Percentiles rank a stretch among this genome's conserved stretches.
These are phyloP conservation scores for Gallinago media DNA, from an alignment of 2,113 vertebrate species.

Conservation along the genomic window DNA sequence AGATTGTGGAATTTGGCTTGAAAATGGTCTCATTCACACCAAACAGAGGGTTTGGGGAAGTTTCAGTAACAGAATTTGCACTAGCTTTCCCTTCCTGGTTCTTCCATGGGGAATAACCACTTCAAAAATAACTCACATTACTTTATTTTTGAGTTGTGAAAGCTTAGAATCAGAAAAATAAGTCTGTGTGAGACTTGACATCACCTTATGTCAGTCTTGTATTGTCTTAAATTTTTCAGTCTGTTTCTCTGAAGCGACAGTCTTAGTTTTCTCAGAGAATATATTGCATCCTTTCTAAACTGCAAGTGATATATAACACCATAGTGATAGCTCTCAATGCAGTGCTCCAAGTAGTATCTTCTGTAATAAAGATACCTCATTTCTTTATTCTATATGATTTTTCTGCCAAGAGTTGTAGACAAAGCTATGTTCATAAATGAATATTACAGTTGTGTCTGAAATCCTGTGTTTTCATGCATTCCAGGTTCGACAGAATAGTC, in stretches of 20 bases:
- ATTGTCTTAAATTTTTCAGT: not conserved
- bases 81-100: not conserved
- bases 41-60: not conserved
- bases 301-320: not conserved
- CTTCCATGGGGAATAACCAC: not conserved
- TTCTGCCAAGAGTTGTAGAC: not conserved
- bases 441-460: not conserved
- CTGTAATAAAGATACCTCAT: not conserved
- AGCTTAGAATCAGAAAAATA: not conserved
- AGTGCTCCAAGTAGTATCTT: not conserved
- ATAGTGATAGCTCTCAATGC: not conserved
- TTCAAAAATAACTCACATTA: not conserved
- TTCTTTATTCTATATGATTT: not conserved
- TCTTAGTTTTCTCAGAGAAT: not conserved
- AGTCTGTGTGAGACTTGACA: not conserved
- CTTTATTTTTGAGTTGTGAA: constrained; percentile 1
- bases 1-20: not conserved
- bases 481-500: constrained; percentile 96
- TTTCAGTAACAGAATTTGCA: not conserved
- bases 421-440: not conserved
- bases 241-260: not conserved
- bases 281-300: not conserved
- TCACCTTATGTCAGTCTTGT: not conserved
- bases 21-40: not conserved
- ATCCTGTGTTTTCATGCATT: constrained; percentile 39